Percentiles rank a stretch among this genome's conserved stretches.
phyloP scores from a whole-genome alignment of 2,113 vertebrate genomes.

The Laticauda colubrina region DNA sequence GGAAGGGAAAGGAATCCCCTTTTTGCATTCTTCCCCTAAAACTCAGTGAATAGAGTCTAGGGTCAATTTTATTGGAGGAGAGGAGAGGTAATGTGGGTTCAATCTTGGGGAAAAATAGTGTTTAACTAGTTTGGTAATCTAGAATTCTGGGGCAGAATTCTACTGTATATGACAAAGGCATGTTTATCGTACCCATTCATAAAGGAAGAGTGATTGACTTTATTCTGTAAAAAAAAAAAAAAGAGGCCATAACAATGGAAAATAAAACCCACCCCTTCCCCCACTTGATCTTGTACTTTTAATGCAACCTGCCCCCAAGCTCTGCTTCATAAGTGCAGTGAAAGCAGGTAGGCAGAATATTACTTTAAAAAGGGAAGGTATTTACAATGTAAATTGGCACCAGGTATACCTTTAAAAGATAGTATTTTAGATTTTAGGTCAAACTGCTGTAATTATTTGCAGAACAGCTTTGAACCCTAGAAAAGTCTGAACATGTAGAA shows the following conservation, averaged over 20 bases:
- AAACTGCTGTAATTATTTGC: background rate
- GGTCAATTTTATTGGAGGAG: background rate
- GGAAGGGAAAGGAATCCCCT: background rate
- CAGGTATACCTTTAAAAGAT: background rate
- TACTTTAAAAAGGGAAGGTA: background rate
- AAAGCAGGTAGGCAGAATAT: background rate
- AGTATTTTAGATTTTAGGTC: background rate
- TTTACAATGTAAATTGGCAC: background rate
- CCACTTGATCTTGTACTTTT: background rate
- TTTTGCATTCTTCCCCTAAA: background rate
- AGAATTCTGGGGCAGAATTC: background rate
- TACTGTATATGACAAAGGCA: background rate
- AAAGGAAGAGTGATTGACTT: background rate
- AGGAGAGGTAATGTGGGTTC: background rate
- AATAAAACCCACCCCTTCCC: background rate
- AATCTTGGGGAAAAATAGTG: too few relatives aligned
- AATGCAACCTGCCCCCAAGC: background rate
- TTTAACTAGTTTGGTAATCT: background rate
- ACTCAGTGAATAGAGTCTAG: too few relatives aligned
- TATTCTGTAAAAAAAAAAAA: background rate
- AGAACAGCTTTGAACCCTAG: background rate
- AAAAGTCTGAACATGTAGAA: background rate
- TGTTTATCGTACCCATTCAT: background rate
- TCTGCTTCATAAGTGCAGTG: background rate
- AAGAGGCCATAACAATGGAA: background rate